A percentile compares a stretch with the other conserved stretches of the same genome.
Evolutionary conservation across 2,888 invertebrate species (phyloP).

Genomic region (Nycteola revayana): DNA sequence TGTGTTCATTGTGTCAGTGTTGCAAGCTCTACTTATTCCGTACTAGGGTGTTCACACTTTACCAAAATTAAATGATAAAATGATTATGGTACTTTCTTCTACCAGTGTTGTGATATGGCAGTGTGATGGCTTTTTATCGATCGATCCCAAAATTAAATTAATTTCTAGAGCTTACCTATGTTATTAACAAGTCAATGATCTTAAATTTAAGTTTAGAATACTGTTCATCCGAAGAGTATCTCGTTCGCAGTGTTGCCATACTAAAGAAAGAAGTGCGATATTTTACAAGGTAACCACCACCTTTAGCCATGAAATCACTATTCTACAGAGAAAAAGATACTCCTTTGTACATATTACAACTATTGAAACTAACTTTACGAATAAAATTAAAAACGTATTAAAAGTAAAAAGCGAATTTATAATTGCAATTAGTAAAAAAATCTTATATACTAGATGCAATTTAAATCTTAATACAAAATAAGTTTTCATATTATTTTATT

Average conservation of each 20-base stretch:
- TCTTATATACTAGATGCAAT: too few species aligned
- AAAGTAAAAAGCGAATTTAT: too few species aligned
- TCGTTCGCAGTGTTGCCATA: constrained; percentile 38
- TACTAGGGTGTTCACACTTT: constrained; percentile 61
- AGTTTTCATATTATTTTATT: too few species aligned
- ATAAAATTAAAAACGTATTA: constrained; percentile 3
- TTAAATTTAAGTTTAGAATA: constrained; percentile 33
- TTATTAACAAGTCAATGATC: constrained; percentile 40
- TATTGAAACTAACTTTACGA: constrained; percentile 42
- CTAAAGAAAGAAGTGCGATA: constrained; percentile 20
- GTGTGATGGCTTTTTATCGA: constrained; percentile 53
- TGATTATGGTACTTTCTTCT: constrained; percentile 39
- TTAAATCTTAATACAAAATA: too few species aligned
- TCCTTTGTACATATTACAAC: constrained; percentile 46
- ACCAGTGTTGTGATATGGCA: constrained; percentile 49
- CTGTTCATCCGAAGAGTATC: constrained; percentile 51
- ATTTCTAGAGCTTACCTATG: constrained; percentile 42
- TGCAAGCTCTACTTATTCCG: constrained; percentile 68
- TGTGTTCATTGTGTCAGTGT: constrained; percentile 64
- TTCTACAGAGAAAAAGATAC: constrained; percentile 59
- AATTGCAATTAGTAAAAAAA: too few species aligned
- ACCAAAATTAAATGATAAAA: constrained; percentile 42
- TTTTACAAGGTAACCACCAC: constrained; percentile 34
- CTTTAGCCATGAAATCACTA: constrained; percentile 24
- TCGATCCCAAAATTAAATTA: constrained; percentile 35